These are phyloP conservation scores for Ophioninae sp. DNA, from an alignment of 2,888 invertebrate genomes.

Conservation along the genomic window DNA sequence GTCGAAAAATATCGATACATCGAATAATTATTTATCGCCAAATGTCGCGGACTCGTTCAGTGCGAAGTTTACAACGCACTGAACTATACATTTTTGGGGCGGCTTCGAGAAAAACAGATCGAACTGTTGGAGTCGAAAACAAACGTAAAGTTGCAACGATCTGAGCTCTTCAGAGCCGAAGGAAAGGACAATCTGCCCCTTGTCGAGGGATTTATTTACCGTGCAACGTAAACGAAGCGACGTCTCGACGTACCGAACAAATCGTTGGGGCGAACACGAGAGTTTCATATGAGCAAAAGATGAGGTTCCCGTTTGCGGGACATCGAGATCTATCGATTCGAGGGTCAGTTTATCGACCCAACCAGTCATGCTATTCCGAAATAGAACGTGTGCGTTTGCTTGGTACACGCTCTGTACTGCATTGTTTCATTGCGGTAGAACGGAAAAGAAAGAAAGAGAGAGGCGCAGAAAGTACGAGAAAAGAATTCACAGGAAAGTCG, in stretches of 20 bases:
- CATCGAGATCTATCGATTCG: constrained; percentile 66
- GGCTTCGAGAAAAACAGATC: neutral
- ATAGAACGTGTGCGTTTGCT: constrained; percentile 15
- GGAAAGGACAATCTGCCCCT: neutral
- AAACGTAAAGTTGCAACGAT: neutral
- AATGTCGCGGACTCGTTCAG: neutral
- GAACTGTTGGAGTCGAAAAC: neutral
- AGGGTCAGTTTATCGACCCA: constrained; percentile 69
- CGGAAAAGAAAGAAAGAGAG: constrained; percentile 53
- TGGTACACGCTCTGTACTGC: constrained; percentile 9
- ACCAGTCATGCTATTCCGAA: constrained; percentile 65
- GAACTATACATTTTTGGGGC: neutral
- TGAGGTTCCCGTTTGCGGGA: neutral
- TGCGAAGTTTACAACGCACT: neutral
- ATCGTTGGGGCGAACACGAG: neutral
- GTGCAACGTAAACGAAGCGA: neutral
- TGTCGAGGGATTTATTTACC: neutral
- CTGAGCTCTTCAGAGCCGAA: neutral
- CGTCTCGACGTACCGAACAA: constrained; percentile 7
- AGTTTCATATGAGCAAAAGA: constrained; percentile 1
- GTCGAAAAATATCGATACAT: neutral
- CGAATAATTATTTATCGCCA: neutral
- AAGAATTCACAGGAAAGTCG: constrained; percentile 5
- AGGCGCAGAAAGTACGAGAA: constrained; percentile 34
- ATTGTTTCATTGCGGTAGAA: constrained; percentile 50